Conservation (phyloP, 2,888 invertebrate genomes). For the Ischnus inquisitorius region DNA sequence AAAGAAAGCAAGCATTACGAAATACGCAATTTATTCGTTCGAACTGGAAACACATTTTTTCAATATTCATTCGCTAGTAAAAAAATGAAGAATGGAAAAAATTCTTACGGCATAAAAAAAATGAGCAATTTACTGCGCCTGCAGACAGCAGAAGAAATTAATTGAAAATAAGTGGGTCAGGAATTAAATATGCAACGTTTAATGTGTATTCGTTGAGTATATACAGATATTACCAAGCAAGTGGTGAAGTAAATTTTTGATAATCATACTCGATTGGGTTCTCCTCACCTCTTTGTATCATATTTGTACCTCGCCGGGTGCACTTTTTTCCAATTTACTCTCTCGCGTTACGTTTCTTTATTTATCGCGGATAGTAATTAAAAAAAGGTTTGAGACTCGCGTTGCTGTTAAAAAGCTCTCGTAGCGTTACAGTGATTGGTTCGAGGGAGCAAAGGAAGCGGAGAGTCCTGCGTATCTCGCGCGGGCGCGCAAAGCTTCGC, state of each 20-base stretch:
- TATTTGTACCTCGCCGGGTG: constrained; percentile 9
- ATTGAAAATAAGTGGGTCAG: constrained; percentile 2
- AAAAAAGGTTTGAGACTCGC: constrained; percentile 25
- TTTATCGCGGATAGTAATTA: constrained; percentile 7
- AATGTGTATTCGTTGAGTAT: background rate
- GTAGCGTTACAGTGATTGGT: constrained; percentile 7
- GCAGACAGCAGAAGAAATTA: background rate
- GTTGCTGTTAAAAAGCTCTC: constrained; percentile 7
- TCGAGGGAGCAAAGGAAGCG: background rate
- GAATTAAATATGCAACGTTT: background rate
- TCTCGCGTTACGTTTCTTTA: constrained; percentile 5
- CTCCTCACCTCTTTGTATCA: constrained; percentile 6
- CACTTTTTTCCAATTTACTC: constrained; percentile 41
- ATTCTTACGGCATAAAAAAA: background rate
- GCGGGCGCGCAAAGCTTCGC: constrained; percentile 32
- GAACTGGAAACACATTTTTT: background rate
- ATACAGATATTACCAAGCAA: background rate
- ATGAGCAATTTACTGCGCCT: background rate
- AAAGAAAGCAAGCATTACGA: too few species aligned
- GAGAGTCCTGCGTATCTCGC: background rate
- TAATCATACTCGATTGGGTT: constrained; percentile 19
- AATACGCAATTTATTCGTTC: background rate
- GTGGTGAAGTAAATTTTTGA: constrained; percentile 21
- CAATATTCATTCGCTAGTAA: background rate
- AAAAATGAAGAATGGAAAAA: background rate